These are phyloP conservation scores for Drosophila meridiana DNA, from an alignment of 2,888 invertebrate species.

Conservation along the genomic window DNA sequence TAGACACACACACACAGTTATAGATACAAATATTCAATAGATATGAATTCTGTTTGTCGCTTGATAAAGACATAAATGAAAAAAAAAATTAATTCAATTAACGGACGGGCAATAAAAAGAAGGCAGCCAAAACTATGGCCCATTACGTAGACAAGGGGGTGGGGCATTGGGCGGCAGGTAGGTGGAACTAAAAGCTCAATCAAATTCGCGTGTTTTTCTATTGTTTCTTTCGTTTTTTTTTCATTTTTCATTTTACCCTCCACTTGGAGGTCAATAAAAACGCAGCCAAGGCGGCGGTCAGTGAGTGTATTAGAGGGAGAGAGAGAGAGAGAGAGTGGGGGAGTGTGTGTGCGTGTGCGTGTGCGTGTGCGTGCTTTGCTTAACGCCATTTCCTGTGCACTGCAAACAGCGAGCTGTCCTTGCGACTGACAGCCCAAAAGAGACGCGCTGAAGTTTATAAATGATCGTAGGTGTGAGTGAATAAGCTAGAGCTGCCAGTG, in stretches of 20 bases:
- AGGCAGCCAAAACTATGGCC: constrained; percentile 42
- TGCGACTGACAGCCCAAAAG: constrained; percentile 57
- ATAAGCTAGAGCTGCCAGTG: background rate
- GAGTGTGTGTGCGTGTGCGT: background rate
- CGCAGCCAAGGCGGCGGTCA: constrained; percentile 32
- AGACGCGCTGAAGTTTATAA: constrained; percentile 71
- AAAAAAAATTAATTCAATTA: constrained; percentile 74
- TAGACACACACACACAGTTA: constrained; percentile 15
- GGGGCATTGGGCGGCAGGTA: background rate
- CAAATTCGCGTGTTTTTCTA: constrained; percentile 64
- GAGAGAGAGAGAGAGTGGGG: background rate
- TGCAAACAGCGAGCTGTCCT: constrained; percentile 41
- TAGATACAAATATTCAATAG: constrained; percentile 23
- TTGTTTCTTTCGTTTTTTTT: constrained; percentile 17
- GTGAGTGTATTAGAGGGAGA: background rate
- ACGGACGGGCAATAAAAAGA: constrained; percentile 64
- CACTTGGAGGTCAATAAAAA: constrained; percentile 45
- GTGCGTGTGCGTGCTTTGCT: constrained; percentile 60
- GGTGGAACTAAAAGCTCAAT: constrained; percentile 65
- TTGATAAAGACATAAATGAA: constrained; percentile 60
- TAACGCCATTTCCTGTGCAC: constrained; percentile 66
- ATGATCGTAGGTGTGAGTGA: constrained; percentile 55
- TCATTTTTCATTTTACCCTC: constrained; percentile 24
- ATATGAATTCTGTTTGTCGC: constrained; percentile 59
- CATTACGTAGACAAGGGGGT: constrained; percentile 26